Conservation (phyloP, 2,888 invertebrate genomes). For the Pyralis farinalis region DNA sequence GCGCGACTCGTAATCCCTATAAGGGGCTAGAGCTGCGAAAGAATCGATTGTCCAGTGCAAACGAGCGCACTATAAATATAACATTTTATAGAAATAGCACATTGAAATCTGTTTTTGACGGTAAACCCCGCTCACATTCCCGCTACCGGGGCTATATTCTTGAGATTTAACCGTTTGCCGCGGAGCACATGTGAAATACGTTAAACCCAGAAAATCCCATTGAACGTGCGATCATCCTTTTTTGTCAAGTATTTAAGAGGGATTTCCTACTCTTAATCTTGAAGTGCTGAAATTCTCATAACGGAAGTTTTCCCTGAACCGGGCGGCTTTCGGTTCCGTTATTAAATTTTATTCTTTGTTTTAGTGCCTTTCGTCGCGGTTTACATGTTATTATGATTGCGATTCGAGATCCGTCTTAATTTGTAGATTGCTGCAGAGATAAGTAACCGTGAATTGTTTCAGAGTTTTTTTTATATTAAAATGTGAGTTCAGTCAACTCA, state of each 20-base stretch:
- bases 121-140: conserved; percentile 6
- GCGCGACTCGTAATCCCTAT: conserved; percentile 55
- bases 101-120: conserved; percentile 4
- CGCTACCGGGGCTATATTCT: conserved; percentile 23
- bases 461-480: conserved; percentile 27
- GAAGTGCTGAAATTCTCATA: conserved; percentile 40
- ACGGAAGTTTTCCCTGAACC: conserved; percentile 34
- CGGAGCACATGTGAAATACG: conserved; percentile 55
- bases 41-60: conserved; percentile 31
- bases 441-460: conserved; percentile 27
- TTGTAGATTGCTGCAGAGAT: conserved; percentile 30
- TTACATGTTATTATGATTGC: conserved; percentile 26
- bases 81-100: conserved; percentile 8
- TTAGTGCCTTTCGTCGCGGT: conserved; percentile 31
- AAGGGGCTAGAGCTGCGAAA: conserved; percentile 43
- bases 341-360: conserved; percentile 34
- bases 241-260: conserved; percentile 42
- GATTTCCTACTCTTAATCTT: conserved; percentile 43
- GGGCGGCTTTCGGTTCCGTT: conserved; percentile 30
- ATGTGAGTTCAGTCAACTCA: conserved; percentile 44
- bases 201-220: conserved; percentile 61
- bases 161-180: conserved; percentile 30
- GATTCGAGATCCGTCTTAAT: conserved; percentile 23
- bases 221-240: conserved; percentile 47
- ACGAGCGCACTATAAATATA: conserved; percentile 8